These are phyloP conservation scores for Benitochromis conjunctus DNA, from an alignment of 2,113 vertebrate genomes.

Conservation along the genomic window DNA sequence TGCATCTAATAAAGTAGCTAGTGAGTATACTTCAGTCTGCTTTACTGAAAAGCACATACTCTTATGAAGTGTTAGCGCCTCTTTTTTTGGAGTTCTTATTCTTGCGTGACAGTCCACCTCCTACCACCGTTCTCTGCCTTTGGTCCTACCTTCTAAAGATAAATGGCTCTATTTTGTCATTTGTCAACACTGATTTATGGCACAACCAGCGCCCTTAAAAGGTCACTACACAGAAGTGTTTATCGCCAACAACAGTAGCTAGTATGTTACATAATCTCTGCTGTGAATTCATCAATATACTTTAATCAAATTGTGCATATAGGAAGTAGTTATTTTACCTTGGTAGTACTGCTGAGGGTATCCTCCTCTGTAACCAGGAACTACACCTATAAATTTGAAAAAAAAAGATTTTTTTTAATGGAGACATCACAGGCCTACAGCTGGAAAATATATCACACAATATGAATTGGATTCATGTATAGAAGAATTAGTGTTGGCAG, in stretches of 20 bases:
- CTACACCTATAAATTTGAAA: slow-evolving; percentile 39
- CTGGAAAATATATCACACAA: neutral
- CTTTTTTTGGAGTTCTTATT: neutral
- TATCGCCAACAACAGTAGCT: neutral
- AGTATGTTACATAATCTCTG: neutral
- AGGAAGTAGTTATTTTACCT: slow-evolving; percentile 41
- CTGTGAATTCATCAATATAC: neutral
- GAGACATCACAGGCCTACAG: neutral
- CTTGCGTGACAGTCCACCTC: neutral
- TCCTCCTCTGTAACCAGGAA: slow-evolving; percentile 61
- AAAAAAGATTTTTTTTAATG: neutral
- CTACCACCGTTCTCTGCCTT: neutral
- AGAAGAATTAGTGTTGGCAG: neutral
- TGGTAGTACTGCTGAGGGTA: slow-evolving; percentile 68
- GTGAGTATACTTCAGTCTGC: neutral
- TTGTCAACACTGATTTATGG: slow-evolving; percentile 26
- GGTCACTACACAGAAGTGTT: neutral
- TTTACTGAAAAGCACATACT: neutral
- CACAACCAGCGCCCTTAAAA: neutral
- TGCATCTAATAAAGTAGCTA: neutral
- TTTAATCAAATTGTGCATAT: neutral
- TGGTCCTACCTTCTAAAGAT: neutral
- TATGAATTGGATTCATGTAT: neutral
- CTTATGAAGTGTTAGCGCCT: neutral
- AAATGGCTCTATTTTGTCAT: neutral